Conservation (phyloP, 2,888 invertebrate genomes). For the Phyllotreta cruciferae region DNA sequence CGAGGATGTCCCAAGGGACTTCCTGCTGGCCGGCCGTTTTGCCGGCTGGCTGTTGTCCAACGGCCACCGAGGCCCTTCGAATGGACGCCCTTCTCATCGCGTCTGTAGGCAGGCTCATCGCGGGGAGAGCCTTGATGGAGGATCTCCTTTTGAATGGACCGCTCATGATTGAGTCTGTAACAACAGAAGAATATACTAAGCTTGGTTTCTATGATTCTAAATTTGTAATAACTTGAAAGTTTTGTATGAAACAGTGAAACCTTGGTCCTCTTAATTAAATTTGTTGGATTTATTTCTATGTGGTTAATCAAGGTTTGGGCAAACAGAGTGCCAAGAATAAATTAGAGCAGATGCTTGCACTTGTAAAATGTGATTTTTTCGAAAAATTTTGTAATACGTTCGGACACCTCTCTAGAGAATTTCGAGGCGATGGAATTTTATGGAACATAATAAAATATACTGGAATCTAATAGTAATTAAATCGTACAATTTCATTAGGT, state of each 20-base stretch:
- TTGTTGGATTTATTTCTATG: no score
- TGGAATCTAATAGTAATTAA: neutral
- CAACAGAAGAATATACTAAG: conserved; percentile 8
- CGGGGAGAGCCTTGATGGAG: conserved; percentile 56
- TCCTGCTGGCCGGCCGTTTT: conserved; percentile 65
- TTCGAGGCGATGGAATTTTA: no score
- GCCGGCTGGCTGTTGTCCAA: conserved; percentile 60
- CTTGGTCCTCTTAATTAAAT: neutral
- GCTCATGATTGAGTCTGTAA: conserved; percentile 51
- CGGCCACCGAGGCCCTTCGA: conserved; percentile 55
- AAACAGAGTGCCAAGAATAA: no score
- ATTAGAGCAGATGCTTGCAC: no score
- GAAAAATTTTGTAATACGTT: no score
- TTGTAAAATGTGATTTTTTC: no score
- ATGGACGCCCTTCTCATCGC: conserved; percentile 52
- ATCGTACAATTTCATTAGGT: neutral
- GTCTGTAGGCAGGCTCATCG: conserved; percentile 60
- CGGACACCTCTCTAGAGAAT: no score
- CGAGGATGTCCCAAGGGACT: conserved; percentile 74
- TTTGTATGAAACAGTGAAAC: conserved; percentile 1
- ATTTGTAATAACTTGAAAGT: neutral
- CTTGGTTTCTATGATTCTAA: no score
- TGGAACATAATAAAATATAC: no score
- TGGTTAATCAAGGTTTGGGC: no score
- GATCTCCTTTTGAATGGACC: conserved; percentile 59